Conservation (phyloP, 2,888 invertebrate species). For the Drosophila mulleri region DNA sequence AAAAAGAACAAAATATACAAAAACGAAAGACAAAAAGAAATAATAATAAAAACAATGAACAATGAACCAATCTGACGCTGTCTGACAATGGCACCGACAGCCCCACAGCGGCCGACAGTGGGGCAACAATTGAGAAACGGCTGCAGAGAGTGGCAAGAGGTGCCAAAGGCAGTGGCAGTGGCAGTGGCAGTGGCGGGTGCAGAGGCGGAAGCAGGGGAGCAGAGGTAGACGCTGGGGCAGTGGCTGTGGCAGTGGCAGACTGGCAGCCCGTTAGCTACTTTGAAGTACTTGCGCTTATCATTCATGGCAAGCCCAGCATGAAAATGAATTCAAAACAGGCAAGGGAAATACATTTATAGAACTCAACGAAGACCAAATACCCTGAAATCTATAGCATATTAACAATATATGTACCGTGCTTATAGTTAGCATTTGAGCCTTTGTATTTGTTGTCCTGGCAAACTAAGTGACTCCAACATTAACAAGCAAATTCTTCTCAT, state of each 20-base stretch:
- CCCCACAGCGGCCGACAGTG: not conserved
- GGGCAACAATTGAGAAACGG: constrained; percentile 6
- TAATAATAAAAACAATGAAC: constrained; percentile 59
- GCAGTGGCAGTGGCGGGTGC: not conserved
- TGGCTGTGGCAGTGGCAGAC: not conserved
- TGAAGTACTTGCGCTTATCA: constrained; percentile 65
- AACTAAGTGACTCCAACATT: not conserved
- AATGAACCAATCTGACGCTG: constrained; percentile 53
- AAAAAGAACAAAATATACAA: constrained; percentile 26
- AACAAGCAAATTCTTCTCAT: not conserved
- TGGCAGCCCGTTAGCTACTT: constrained; percentile 36
- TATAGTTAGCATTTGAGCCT: not conserved
- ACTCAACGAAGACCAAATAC: constrained; percentile 7
- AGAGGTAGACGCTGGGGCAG: no score
- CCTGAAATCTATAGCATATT: not conserved
- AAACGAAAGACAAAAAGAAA: not conserved
- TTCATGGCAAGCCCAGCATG: constrained; percentile 44
- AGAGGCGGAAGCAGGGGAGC: no score
- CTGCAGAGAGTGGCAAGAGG: not conserved
- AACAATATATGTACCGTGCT: no score
- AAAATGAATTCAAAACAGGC: constrained; percentile 28
- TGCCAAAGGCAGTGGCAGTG: not conserved
- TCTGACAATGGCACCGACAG: constrained; percentile 34
- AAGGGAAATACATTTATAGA: not conserved
- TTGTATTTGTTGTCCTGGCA: no score